A percentile compares a stretch with the other conserved stretches of the same genome.
Evolutionary conservation across 53 echinoderm and acorn worm genomes (phyloP).

Genomic region (Stichopus horrens): DNA sequence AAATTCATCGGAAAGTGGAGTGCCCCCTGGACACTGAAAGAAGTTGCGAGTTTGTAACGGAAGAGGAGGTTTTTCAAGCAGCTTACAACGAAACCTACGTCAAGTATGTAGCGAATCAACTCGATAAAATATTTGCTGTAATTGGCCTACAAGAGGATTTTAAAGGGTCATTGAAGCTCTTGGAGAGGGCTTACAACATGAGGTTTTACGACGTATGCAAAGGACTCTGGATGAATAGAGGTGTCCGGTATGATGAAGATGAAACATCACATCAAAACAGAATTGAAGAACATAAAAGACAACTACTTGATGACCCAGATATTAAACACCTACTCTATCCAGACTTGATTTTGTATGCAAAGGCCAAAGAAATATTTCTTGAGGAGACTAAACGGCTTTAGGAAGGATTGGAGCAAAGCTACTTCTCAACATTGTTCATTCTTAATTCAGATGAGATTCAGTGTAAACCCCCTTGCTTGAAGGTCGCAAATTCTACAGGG

Average conservation of each 20-base stretch:
- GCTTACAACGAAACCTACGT: conserved; percentile 30
- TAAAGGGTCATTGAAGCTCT: conserved; percentile 1
- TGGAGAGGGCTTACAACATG: conserved; percentile 5
- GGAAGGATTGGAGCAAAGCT: neutral
- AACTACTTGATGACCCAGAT: neutral
- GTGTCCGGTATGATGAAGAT: neutral
- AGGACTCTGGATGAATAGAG: conserved; percentile 36
- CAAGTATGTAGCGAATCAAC: conserved; percentile 16
- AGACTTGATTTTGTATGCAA: conserved; percentile 6
- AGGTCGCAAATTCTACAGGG: too few relatives aligned
- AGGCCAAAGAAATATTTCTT: conserved; percentile 13
- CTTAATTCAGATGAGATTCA: too few relatives aligned
- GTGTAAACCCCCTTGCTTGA: too few relatives aligned
- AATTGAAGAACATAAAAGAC: neutral
- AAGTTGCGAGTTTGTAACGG: conserved; percentile 24
- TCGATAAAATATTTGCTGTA: conserved; percentile 30
- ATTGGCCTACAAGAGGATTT: conserved; percentile 29
- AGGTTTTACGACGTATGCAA: conserved; percentile 22
- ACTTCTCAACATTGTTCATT: too few relatives aligned
- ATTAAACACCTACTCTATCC: neutral
- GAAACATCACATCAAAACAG: neutral
- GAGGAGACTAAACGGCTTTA: neutral
- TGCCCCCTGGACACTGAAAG: neutral
- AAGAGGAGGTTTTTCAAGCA: neutral
- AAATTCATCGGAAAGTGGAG: conserved; percentile 11